Evolutionary conservation across 2,888 invertebrate genomes (phyloP), one percentile per base, ranked within the genome.

Genomic region (Eugnorisma glareosa): DNA sequence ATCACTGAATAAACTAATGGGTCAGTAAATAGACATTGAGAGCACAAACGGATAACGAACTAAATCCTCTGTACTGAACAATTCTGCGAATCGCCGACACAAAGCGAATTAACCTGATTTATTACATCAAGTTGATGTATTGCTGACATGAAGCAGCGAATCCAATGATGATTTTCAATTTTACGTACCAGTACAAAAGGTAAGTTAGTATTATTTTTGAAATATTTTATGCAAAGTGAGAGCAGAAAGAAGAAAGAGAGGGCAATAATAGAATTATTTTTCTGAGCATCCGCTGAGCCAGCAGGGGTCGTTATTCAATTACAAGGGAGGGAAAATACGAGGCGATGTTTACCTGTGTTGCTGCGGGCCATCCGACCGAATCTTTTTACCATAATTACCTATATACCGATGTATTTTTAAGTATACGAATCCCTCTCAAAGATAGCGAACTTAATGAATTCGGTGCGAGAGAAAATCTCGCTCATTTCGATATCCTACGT

Each of bases 231-330:
- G 35, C 35, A 35, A 35, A 35, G 35, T 35, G 4, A 35, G 35
- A 35, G 4, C 35, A 35, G 35, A 2, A 35, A 77, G 86, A 86
- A 87, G 90, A 91, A 90, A 90, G 89, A 90, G 91, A 89, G 89
- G 88, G 92, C 89, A 86, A 93, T 95, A 95, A 95, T 93, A 91
- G 88, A 94, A 95, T 95, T 94, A 94, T 95, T 93, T 94, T 94
- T 92, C 89, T 91, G 91, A 94, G 91, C 93, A 93, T 93, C 93
- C 93, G 92, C 91, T 90, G 93, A 92, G 90, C 91, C 93, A 92
- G 93, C 93, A 88, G 92, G 94, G 93, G 93, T 90, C 92, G 92
- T 95, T 93, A 95, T 95, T 95, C 94, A 95, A 95, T 95, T 95
- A 95, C 90, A 91, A 90, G 92, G 92, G 91, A 92, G 91, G 90